These are phyloP conservation scores for Actinemys pallida DNA, from an alignment of 2,113 vertebrate species.

Conservation along the genomic window DNA sequence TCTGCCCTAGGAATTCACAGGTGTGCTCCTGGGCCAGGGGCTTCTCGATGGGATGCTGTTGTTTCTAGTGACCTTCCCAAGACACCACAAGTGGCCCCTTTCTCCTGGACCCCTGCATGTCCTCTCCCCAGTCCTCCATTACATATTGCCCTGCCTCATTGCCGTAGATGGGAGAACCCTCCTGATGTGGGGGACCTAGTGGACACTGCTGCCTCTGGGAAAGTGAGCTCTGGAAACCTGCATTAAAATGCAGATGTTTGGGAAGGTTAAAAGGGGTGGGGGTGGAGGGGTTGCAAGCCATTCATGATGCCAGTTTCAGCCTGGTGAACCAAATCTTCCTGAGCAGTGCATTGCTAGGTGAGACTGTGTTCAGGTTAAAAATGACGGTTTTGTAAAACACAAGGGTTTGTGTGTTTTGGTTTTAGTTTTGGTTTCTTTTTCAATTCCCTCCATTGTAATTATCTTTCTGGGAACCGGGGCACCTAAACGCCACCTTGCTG, in stretches of 20 bases:
- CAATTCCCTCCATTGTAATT: neutral
- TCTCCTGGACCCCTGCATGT: accelerated
- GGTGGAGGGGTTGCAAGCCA: neutral
- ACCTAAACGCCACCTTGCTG: neutral
- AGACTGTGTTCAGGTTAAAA: neutral
- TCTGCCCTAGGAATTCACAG: neutral
- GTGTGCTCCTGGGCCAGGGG: neutral
- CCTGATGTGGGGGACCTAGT: neutral
- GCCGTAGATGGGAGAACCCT: neutral
- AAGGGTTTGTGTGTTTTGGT: neutral
- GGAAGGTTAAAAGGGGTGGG: neutral
- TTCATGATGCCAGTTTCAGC: neutral
- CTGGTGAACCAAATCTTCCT: neutral
- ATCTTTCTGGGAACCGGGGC: neutral
- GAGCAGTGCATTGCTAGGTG: neutral
- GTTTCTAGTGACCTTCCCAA: neutral
- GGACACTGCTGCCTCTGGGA: neutral
- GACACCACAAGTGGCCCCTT: neutral
- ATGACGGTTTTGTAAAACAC: neutral
- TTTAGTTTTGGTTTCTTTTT: neutral
- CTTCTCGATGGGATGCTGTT: neutral
- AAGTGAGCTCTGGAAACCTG: neutral
- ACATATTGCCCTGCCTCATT: neutral
- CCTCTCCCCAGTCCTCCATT: neutral
- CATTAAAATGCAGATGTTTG: too few species aligned